A percentile compares a stretch with the other conserved stretches of the same genome.
These are phyloP conservation scores for Harpagoxenus sublaevis DNA, from an alignment of 2,888 invertebrate genomes.

Conservation along the genomic window DNA sequence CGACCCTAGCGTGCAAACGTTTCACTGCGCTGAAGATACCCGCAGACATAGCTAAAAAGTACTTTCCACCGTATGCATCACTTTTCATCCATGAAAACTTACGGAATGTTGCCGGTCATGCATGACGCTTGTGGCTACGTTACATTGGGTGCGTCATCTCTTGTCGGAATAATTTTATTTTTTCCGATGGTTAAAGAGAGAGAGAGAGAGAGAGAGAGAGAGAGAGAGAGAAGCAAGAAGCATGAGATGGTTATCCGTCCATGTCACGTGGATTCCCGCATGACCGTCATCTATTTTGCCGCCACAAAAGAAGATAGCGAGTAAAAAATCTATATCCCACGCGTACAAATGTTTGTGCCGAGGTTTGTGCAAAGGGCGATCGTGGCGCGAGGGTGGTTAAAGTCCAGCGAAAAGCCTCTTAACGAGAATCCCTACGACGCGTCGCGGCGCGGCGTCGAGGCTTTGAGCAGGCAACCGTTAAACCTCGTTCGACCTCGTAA, in stretches of 20 bases:
- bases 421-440: constrained; percentile 65
- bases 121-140: constrained; percentile 3
- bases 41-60: constrained; percentile 25
- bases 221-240: background rate
- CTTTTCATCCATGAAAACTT: constrained; percentile 47
- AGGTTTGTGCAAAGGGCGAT: constrained; percentile 25
- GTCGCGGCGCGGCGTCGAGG: constrained; percentile 6
- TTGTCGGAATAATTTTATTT: constrained; percentile 31
- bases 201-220: background rate
- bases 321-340: constrained; percentile 42
- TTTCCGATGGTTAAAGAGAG: background rate
- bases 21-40: background rate
- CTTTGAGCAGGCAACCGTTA: constrained; percentile 55
- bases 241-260: constrained; percentile 16
- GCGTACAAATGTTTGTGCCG: constrained; percentile 42
- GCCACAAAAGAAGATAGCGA: constrained; percentile 21
- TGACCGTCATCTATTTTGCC: constrained; percentile 28
- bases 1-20: background rate
- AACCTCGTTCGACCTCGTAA: constrained; percentile 62
- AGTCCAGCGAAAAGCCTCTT: constrained; percentile 74
- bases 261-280: constrained; percentile 31
- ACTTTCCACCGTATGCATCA: constrained; percentile 22
- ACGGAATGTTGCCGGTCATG: constrained; percentile 31
- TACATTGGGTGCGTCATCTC: constrained; percentile 19
- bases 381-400: constrained; percentile 63